Base-by-base conservation (phyloP, 2,888 invertebrate species). In the Mesoligia furuncula region DNA sequence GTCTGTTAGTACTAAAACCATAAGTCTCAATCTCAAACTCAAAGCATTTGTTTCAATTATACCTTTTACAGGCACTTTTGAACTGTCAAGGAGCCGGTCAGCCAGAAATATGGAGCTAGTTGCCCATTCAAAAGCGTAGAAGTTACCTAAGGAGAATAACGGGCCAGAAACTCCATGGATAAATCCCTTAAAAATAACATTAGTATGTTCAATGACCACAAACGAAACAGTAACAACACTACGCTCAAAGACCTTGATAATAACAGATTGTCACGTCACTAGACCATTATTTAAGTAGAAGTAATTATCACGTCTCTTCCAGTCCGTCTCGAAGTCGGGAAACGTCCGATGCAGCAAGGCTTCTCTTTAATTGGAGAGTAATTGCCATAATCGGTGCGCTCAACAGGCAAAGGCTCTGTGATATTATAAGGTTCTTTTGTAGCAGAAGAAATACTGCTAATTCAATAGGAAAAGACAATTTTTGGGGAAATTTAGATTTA, bases 311-410 rank as follows among this genome's bases (percentile, higher is more conserved):
- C 75, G 83, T 83, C 83, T 83, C 48, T 48, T 65, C 65, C 75
- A 79, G 66, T 70, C 31, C 80, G 69, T 83, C 75, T 75, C 42
- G 57, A 45, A 70, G 61, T 61, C 70, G 64, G 17, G 59, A 82
- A 68, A 71, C 74, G 83, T 83, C 83, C 54, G 24, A 69, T 79
- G 65, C 80, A 83, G 83, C 59, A 54, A 71, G 73, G 75, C 76
- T 76, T 31, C 84, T 74, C 83, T 78, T 71, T 83, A 83, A 83
- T 80, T 83, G 84, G 73, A 68, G 64, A 80, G 73, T 73, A 83
- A 83, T 83, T 74, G 83, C 83, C 80, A 80, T 76, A 83, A 83
- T 83, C 80, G 64, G 42, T 61, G 13, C 64, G 75, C 42, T 80
- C 59, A 80, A 80, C 80, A 80, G 75, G 64, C 80, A 67, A n/a